Percentiles rank a stretch among this genome's conserved stretches.
These are phyloP conservation scores for Chironomus tepperi DNA, from an alignment of 1,140 invertebrate species.

Conservation along the genomic window DNA sequence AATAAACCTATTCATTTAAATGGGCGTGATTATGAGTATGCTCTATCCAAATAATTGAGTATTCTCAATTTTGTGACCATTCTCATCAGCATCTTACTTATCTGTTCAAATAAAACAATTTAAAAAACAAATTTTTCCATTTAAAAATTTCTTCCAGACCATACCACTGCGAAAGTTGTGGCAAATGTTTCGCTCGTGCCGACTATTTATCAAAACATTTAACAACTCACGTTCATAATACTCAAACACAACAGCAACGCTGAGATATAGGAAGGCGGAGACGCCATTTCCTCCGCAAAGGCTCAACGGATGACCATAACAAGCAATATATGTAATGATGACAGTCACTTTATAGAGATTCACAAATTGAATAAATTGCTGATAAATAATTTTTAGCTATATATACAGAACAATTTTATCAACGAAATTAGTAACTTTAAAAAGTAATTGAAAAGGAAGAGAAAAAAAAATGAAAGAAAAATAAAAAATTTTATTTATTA, in stretches of 20 bases:
- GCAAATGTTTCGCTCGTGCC: slow-evolving; percentile 79
- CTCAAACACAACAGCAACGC: slow-evolving; percentile 32
- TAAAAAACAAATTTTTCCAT: not conserved
- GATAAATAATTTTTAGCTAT: slow-evolving; percentile 9
- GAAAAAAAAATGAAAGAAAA: not conserved
- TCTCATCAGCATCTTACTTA: too few species aligned
- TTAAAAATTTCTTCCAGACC: slow-evolving; percentile 44
- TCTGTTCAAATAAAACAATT: too few species aligned
- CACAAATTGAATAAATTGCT: not conserved
- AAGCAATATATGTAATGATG: slow-evolving; percentile 14
- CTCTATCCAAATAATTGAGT: too few species aligned
- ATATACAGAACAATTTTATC: slow-evolving; percentile 5
- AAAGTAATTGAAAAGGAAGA: not conserved
- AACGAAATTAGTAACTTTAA: not conserved
- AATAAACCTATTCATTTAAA: too few species aligned
- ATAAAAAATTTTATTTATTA: not conserved
- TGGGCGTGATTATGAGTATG: too few species aligned
- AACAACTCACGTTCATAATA: slow-evolving; percentile 75
- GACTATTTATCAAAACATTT: slow-evolving; percentile 86
- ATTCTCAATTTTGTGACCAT: too few species aligned
- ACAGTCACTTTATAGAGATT: slow-evolving; percentile 15
- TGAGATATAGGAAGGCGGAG: slow-evolving; percentile 16
- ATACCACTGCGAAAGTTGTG: slow-evolving; percentile 83
- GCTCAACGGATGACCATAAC: slow-evolving; percentile 1
- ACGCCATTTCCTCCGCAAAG: slow-evolving; percentile 19